Percentiles rank a stretch among this genome's conserved stretches.
These are phyloP conservation scores for Anthoscopus minutus DNA, from an alignment of 2,113 vertebrate species.

Conservation along the genomic window DNA sequence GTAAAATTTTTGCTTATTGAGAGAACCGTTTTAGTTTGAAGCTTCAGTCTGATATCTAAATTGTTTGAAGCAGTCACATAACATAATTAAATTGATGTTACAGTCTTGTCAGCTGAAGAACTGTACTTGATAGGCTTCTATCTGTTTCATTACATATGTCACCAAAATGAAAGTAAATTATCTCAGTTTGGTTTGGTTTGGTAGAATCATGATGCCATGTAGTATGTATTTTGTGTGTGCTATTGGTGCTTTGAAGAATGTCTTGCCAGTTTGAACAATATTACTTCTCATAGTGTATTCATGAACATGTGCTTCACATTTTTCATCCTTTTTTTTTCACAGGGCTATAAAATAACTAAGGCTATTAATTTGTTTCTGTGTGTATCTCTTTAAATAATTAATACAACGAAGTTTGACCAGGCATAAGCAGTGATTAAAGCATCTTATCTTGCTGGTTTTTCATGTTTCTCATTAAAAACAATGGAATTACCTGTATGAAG, in stretches of 20 bases:
- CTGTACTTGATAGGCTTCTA: neutral
- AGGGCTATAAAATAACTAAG: slow-evolving; percentile 17
- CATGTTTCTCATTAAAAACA: neutral
- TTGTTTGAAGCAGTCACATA: slow-evolving; percentile 46
- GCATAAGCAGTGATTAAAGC: neutral
- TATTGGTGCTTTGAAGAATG: neutral
- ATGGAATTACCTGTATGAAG: neutral
- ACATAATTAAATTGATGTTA: slow-evolving; percentile 52
- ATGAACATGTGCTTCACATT: neutral
- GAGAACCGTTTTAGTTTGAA: slow-evolving; percentile 62
- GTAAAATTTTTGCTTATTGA: slow-evolving; percentile 64
- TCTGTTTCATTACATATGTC: neutral
- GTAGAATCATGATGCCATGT: neutral
- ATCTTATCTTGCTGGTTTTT: neutral
- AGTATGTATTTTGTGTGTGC: neutral
- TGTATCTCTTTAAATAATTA: slow-evolving; percentile 50
- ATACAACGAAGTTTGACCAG: slow-evolving; percentile 15
- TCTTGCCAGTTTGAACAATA: neutral
- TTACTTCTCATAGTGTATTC: neutral
- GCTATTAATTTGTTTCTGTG: slow-evolving; percentile 29
- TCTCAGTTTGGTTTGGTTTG: slow-evolving; percentile 14
- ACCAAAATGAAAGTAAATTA: slow-evolving; percentile 16
- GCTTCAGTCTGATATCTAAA: slow-evolving; percentile 57
- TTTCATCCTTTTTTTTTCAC: neutral
- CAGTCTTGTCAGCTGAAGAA: neutral